Evolutionary conservation across 92 coral and sea anemone species (phyloP).

Genomic region (Palythoa caribaeorum): DNA sequence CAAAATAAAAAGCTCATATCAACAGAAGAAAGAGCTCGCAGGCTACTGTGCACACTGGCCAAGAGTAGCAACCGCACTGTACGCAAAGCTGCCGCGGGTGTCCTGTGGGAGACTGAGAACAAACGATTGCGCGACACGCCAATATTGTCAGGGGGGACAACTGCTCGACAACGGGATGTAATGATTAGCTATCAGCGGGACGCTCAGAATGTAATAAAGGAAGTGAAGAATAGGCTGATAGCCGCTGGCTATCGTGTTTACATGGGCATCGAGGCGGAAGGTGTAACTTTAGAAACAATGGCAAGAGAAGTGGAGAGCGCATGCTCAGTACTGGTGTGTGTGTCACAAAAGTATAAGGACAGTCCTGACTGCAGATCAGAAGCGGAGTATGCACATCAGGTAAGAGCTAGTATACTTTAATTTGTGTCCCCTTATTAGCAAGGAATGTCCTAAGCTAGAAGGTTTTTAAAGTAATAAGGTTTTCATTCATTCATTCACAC

Average conservation of each 20-base stretch:
- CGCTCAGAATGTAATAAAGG: constrained; percentile 57
- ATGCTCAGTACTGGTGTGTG: constrained; percentile 71
- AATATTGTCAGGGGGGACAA: neutral
- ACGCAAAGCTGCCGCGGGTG: constrained; percentile 74
- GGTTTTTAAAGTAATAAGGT: too few relatives aligned
- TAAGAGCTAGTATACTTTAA: neutral
- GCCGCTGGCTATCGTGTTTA: constrained; percentile 72
- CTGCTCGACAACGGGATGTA: constrained; percentile 50
- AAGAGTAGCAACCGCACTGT: constrained; percentile 51
- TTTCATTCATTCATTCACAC: too few relatives aligned
- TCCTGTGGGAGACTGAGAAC: constrained; percentile 79
- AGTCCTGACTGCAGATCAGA: constrained; percentile 79
- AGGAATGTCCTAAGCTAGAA: too few relatives aligned
- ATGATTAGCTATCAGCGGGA: constrained; percentile 87
- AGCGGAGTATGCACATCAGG: constrained; percentile 42
- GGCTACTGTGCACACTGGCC: constrained; percentile 44
- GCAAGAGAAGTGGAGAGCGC: constrained; percentile 75
- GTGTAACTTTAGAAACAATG: constrained; percentile 75
- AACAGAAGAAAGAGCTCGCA: constrained; percentile 45
- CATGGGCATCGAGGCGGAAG: constrained; percentile 80
- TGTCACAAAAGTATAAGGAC: constrained; percentile 75
- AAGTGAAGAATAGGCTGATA: constrained; percentile 70
- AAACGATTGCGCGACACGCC: constrained; percentile 29
- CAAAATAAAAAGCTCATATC: constrained; percentile 60
- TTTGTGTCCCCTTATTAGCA: neutral